These are phyloP conservation scores for Pandemis corylana DNA, from an alignment of 2,888 invertebrate species.

Conservation along the genomic window DNA sequence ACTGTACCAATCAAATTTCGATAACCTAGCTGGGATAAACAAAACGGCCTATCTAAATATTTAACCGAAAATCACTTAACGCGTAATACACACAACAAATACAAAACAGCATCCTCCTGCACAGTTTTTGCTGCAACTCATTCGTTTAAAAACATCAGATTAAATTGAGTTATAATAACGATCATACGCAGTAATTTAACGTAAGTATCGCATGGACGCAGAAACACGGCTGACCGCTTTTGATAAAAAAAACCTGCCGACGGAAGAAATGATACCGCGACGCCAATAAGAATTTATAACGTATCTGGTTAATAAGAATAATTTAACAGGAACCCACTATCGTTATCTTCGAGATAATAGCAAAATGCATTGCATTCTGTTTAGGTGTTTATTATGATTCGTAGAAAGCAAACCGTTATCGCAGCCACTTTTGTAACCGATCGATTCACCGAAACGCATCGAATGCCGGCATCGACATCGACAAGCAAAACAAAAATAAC, in stretches of 20 bases:
- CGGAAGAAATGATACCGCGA: slow-evolving; percentile 29
- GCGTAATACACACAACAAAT: too few species aligned
- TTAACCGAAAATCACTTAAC: too few species aligned
- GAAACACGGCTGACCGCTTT: slow-evolving; percentile 32
- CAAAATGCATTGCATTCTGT: slow-evolving; percentile 25
- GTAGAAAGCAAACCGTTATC: slow-evolving; percentile 39
- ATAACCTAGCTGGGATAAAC: too few species aligned
- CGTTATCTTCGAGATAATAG: slow-evolving; percentile 26
- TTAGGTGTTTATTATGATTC: slow-evolving; percentile 40
- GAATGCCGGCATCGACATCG: slow-evolving; percentile 56
- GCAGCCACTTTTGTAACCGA: slow-evolving; percentile 51
- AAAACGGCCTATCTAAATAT: too few species aligned
- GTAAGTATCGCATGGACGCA: slow-evolving; percentile 15
- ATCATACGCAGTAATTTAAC: background rate
- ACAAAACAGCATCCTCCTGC: background rate
- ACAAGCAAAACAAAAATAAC: slow-evolving; percentile 56
- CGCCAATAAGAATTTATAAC: slow-evolving; percentile 37
- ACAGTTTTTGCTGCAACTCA: background rate
- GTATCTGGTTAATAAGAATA: slow-evolving; percentile 15
- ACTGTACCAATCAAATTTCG: too few species aligned
- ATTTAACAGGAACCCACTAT: slow-evolving; percentile 11
- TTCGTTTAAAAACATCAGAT: background rate
- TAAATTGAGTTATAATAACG: background rate
- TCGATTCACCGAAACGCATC: slow-evolving; percentile 62
- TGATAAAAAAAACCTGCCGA: slow-evolving; percentile 38